Evolutionary conservation across 2,888 invertebrate species (phyloP).

Genomic region (Trichacis sp.): DNA sequence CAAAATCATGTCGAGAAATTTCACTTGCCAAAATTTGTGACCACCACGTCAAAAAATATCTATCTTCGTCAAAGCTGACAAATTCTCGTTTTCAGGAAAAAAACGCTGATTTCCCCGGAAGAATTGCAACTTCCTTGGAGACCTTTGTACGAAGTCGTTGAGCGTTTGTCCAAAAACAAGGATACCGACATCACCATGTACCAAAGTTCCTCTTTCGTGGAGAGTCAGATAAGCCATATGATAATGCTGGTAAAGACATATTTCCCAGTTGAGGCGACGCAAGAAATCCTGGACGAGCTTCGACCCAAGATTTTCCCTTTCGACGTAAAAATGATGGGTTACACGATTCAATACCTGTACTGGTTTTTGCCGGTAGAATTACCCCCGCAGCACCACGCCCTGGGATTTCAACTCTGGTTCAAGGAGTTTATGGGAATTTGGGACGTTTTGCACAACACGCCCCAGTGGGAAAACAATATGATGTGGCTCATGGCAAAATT

Average conservation of each 20-base stretch:
- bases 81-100: conserved; percentile 74
- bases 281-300: conserved; percentile 87
- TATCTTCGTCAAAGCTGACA: too few relatives aligned
- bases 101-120: conserved; percentile 79
- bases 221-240: conserved; percentile 50
- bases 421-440: conserved; percentile 83
- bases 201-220: conserved; percentile 56
- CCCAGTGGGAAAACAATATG: conserved; percentile 77
- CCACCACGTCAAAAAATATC: too few relatives aligned
- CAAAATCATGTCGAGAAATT: too few relatives aligned
- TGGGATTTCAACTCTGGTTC: conserved; percentile 84
- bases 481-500: conserved; percentile 81
- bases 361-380: conserved; percentile 83
- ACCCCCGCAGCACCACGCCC: conserved; percentile 73
- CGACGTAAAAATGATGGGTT: conserved; percentile 71
- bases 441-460: conserved; percentile 81
- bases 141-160: conserved; percentile 77
- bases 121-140: conserved; percentile 89
- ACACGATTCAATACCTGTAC: conserved; percentile 75
- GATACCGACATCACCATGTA: conserved; percentile 74
- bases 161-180: conserved; percentile 73
- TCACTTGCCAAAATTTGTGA: too few relatives aligned
- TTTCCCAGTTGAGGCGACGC: conserved; percentile 76
- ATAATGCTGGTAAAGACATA: conserved; percentile 54
- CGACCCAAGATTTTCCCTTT: conserved; percentile 85